phyloP scores from a whole-genome alignment of 2,888 invertebrate genomes.

The Agriopis marginaria region DNA sequence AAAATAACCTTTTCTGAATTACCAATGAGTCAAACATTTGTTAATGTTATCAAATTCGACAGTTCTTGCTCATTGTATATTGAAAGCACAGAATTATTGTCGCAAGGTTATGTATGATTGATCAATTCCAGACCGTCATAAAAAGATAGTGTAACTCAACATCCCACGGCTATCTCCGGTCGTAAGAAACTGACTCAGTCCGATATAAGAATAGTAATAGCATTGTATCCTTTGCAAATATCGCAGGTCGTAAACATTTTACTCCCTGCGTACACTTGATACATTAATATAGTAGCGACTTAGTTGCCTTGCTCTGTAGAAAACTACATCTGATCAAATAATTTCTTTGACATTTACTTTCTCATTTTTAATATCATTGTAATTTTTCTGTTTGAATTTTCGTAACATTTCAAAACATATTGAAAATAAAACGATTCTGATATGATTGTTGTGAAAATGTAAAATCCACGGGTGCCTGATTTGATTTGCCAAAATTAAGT shows the following conservation, averaged over 20 bases:
- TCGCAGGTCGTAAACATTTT: slow-evolving; percentile 21
- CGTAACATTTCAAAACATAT: too few species aligned
- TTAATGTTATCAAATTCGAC: not conserved
- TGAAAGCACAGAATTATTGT: slow-evolving; percentile 10
- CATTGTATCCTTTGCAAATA: slow-evolving; percentile 31
- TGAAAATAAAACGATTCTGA: too few species aligned
- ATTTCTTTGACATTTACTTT: not conserved
- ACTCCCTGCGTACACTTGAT: slow-evolving; percentile 36
- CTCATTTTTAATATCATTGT: not conserved
- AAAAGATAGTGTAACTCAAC: slow-evolving; percentile 32
- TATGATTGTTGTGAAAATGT: too few species aligned
- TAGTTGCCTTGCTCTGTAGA: not conserved
- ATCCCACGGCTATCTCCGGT: slow-evolving; percentile 33
- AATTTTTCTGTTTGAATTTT: not conserved
- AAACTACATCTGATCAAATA: not conserved
- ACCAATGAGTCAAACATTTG: not conserved
- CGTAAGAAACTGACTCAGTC: slow-evolving; percentile 31
- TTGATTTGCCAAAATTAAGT: too few species aligned
- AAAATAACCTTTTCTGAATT: too few species aligned
- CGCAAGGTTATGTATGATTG: slow-evolving; percentile 17
- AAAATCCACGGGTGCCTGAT: too few species aligned
- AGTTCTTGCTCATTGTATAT: not conserved
- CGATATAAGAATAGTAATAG: slow-evolving; percentile 34
- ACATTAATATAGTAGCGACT: slow-evolving; percentile 18
- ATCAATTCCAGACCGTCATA: slow-evolving; percentile 24